Base-by-base conservation (phyloP, 2,113 vertebrate genomes). In the Phaetusa simplex region DNA sequence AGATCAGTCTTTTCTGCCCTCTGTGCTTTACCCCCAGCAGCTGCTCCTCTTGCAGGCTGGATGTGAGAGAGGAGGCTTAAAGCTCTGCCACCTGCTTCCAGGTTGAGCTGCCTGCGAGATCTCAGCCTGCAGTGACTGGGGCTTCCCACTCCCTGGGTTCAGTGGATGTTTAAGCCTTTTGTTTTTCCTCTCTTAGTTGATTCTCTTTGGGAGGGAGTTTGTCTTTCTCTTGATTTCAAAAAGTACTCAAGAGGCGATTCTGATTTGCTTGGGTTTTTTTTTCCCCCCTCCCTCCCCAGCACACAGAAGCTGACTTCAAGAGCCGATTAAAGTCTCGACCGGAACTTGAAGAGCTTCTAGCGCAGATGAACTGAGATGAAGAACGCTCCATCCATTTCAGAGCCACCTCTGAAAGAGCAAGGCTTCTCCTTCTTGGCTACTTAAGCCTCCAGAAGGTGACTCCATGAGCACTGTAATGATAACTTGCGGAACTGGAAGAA, bases 281-380 rank as follows among this genome's bases (percentile, higher is more conserved):
- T 8, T 70, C 49, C 20, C 82, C 82, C 82, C 45, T 55, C 85
- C 52, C 93, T 86, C 50, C 70, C 10, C 81, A 99, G 99, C 98
- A 99, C 97, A 98, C 98, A 0, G 98, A 99, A 91, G 98, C 93
- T 2, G 98, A 99, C 64, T 99, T 97, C 98, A 98, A 98, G 24
- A 96, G 97, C 34, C 98, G 99, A 1, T 97, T 99, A 71, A 99
- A 99, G 97, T 47, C 96, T 5, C 98, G 99, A n/a, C 98, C 99
- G 3, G 99, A 99, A 80, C 97, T 99, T n/a, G 99, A 99, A 79
- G 98, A 98, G 80, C 98, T 99, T n/a, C 86, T 98, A 20, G 97
- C 98, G 22, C 98, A 98, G 95, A 94, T 99, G 56, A 98, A 64
- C 93, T 98, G 98, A 97, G 73, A 12, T 36, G 55, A 21, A 5